Evolutionary conservation across 2,113 vertebrate species (phyloP).

Genomic region (Myotis lucifugus): DNA sequence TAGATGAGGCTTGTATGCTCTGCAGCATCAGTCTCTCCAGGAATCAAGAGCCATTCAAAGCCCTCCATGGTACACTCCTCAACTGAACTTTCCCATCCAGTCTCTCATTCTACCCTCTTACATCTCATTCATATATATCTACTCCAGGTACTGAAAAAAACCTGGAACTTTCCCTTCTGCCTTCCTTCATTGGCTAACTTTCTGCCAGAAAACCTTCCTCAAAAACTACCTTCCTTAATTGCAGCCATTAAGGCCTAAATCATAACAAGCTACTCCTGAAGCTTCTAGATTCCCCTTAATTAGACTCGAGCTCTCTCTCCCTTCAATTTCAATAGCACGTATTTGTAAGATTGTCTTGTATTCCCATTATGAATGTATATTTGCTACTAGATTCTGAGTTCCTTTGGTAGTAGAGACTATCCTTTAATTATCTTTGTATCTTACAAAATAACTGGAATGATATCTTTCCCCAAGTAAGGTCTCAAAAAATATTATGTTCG

Average conservation of each 20-base stretch:
- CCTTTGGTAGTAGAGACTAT: neutral
- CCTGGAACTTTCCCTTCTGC: neutral
- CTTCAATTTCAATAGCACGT: slow-evolving; percentile 5
- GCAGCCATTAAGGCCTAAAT: neutral
- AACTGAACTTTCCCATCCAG: neutral
- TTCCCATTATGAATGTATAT: neutral
- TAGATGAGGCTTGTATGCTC: neutral
- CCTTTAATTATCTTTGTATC: neutral
- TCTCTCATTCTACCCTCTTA: neutral
- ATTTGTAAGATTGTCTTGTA: neutral
- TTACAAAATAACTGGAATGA: neutral
- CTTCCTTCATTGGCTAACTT: neutral
- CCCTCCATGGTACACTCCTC: neutral
- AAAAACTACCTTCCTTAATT: slow-evolving; percentile 18
- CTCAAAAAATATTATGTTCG: neutral
- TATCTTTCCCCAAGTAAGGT: neutral
- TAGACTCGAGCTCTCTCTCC: neutral
- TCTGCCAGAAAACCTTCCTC: neutral
- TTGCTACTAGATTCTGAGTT: slow-evolving; percentile 2
- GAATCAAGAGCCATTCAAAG: neutral
- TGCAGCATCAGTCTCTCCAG: neutral
- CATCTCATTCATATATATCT: neutral
- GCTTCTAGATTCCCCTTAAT: neutral
- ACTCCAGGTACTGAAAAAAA: neutral
- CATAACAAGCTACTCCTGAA: neutral